Base-by-base conservation (phyloP, 2,797 vertebrate genomes). In the Coregonus ussuriensis region DNA sequence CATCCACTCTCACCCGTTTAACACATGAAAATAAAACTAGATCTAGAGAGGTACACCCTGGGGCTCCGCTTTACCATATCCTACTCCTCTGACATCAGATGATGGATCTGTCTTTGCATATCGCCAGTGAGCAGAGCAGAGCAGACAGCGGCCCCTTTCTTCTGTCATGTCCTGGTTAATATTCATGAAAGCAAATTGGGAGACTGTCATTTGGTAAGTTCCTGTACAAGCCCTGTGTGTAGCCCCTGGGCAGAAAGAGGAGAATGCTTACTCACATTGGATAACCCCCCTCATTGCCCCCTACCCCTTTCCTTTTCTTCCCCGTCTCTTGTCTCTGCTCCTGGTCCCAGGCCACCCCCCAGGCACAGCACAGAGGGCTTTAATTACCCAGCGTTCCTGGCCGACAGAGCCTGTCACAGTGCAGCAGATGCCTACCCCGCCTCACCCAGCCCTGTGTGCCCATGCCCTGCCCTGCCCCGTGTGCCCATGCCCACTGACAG, bases 151-250 rank as follows among this genome's bases (percentile, higher is more conserved):
- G 82, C 83, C 88, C 74, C 80, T 85, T 81, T 89, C 89, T 92
- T 88, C 92, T 93, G 91, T 92, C 93, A 95, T 92, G 92, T 88
- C 77, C 91, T 89, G 89, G 92, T 95, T 93, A 95, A 89, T 95
- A 94, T 93, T 96, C 95, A 97, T 94, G 95, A 95, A 95, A 96
- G 97, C 96, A 97, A 96, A 98, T 97, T 95, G 95, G 93, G 91
- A 94, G 87, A 94, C 93, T 95, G 92, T 95, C 95, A 94, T 95
- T 96, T 93, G 94, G 94, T 93, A 92, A 91, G 88, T 90, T 95
- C 91, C 90, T 91, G 87, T 89, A 93, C 93, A 89, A 89, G 93
- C 91, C 13, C 65, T 15, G 70, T 91, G 89, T 93, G 90, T 89
- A 80, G 93, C 94, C 93, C 89, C 86, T 79, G 91, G 94, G 93